Percentiles rank a stretch among this genome's conserved stretches.
Evolutionary conservation across 1,140 invertebrate species (phyloP).

Genomic region (Drosophila obscura): DNA sequence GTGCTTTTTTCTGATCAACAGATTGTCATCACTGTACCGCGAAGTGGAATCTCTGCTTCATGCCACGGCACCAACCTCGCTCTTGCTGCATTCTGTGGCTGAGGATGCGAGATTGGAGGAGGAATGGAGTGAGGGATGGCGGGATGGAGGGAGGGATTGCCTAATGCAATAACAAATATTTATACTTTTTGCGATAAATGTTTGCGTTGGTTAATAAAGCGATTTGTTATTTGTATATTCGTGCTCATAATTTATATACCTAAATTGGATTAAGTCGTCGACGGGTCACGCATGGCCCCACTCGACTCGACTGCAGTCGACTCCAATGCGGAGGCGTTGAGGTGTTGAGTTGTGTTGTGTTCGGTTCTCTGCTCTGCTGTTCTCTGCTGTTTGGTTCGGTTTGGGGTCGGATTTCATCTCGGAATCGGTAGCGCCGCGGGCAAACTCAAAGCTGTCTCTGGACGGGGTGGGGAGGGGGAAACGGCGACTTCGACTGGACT

Average conservation of each 20-base stretch:
- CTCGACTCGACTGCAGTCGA: neutral
- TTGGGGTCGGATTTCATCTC: slow-evolving; percentile 24
- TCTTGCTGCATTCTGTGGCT: neutral
- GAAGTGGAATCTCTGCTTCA: slow-evolving; percentile 25
- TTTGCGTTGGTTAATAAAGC: slow-evolving; percentile 82
- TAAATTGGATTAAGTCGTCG: slow-evolving; percentile 76
- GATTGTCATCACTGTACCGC: slow-evolving; percentile 64
- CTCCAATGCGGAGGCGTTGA: slow-evolving; percentile 46
- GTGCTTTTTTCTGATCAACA: slow-evolving; percentile 34
- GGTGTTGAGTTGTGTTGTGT: slow-evolving; percentile 23
- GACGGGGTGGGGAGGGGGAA: too few relatives aligned
- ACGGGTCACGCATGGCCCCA: slow-evolving; percentile 38
- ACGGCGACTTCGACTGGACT: neutral
- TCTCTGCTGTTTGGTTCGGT: neutral
- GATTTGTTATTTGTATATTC: slow-evolving; percentile 77
- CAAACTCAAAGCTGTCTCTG: slow-evolving; percentile 13
- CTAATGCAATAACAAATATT: slow-evolving; percentile 83
- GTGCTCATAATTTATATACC: slow-evolving; percentile 77
- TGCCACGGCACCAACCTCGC: neutral
- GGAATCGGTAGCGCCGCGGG: slow-evolving; percentile 61
- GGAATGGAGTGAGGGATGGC: neutral
- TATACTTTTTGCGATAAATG: slow-evolving; percentile 83
- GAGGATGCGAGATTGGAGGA: neutral
- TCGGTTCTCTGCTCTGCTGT: neutral
- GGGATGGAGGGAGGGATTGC: slow-evolving; percentile 12